A percentile compares a stretch with the other conserved stretches of the same genome.
phyloP scores from a whole-genome alignment of 2,797 vertebrate genomes.

The Poecile montanus region DNA sequence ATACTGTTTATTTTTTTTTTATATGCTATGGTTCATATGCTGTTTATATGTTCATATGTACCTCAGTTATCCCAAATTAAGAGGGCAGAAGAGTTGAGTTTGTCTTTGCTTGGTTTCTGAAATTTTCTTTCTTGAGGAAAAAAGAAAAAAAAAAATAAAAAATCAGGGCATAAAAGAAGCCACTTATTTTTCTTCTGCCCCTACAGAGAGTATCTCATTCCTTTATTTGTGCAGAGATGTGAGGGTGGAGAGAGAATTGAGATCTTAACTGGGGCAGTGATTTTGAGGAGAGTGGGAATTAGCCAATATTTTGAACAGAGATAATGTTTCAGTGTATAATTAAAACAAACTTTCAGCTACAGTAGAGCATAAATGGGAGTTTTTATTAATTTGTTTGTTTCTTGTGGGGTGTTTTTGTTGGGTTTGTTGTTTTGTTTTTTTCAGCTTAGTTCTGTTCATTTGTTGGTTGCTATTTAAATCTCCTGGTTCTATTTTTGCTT shows the following conservation, averaged over 20 bases:
- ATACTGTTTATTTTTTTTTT: not conserved
- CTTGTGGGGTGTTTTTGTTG: not conserved
- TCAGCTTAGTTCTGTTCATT: not conserved
- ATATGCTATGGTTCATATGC: not conserved
- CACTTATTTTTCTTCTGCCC: not conserved
- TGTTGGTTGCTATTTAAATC: not conserved
- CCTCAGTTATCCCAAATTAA: not conserved
- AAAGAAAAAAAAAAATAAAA: not conserved
- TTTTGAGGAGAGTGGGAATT: not conserved
- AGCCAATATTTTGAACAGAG: not conserved
- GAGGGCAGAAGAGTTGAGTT: not conserved
- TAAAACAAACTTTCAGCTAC: not conserved
- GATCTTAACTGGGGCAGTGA: not conserved
- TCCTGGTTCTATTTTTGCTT: not conserved
- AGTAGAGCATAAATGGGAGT: fast-evolving
- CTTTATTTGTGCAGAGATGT: not conserved
- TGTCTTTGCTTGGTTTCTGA: not conserved
- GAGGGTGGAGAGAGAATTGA: not conserved
- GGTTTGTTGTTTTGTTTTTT: not conserved
- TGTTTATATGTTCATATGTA: not conserved
- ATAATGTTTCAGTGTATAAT: not conserved
- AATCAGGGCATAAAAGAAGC: not conserved
- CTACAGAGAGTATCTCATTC: not conserved
- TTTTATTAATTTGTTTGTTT: not conserved
- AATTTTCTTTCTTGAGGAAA: not conserved